phyloP scores from a whole-genome alignment of 2,888 invertebrate species.

The Beris chalybata region DNA sequence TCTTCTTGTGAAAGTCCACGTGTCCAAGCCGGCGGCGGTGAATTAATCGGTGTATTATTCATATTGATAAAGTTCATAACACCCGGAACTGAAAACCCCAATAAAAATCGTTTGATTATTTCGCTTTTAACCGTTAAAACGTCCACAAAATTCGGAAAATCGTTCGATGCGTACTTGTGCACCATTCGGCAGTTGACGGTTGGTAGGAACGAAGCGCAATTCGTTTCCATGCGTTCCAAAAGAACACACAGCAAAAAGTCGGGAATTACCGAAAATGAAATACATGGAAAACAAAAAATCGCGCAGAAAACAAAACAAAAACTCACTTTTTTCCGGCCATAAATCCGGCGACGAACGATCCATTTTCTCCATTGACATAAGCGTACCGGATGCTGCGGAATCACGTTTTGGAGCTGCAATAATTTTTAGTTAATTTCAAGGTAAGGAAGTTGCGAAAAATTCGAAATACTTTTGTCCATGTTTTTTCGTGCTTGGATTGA shows the following conservation, averaged over 20 bases:
- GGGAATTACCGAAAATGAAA: not conserved
- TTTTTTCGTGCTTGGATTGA: not conserved
- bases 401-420: constrained; percentile 33
- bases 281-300: not conserved
- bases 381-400: constrained; percentile 65
- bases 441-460: not conserved
- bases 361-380: constrained; percentile 86
- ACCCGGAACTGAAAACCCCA: constrained; percentile 77
- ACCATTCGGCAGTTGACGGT: no score
- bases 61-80: constrained; percentile 80
- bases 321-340: constrained; percentile 94
- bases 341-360: constrained; percentile 94
- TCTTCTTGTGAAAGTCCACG: constrained; percentile 73
- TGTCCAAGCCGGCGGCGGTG: constrained; percentile 66
- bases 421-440: not conserved
- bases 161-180: no score
- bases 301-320: not conserved
- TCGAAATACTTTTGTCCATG: constrained; percentile 2
- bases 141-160: no score
- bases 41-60: constrained; percentile 60
- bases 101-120: not conserved
- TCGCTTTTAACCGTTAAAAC: no score
- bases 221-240: no score
- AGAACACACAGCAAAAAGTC: not conserved
- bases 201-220: no score